Evolutionary conservation across 2,888 invertebrate species (phyloP).

Genomic region (Himalopsyche japonica): DNA sequence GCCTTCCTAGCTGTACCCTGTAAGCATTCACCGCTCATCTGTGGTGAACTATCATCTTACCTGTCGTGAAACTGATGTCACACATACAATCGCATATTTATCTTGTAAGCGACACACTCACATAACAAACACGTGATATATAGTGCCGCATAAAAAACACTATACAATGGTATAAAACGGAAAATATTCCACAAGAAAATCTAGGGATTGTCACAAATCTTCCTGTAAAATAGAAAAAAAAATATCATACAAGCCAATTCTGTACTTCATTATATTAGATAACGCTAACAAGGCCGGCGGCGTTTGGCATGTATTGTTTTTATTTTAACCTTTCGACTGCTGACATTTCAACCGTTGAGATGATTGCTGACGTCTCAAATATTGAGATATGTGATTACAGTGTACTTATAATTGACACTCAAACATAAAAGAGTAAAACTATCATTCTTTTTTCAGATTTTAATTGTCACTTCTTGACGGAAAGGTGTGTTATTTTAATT

Average conservation of each 20-base stretch:
- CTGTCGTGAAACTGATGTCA: background rate
- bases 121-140: background rate
- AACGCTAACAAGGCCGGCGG: background rate
- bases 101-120: background rate
- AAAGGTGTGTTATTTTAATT: too few relatives aligned
- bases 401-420: too few relatives aligned
- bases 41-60: background rate
- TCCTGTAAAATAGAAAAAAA: too few relatives aligned
- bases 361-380: too few relatives aligned
- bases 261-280: background rate
- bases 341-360: too few relatives aligned
- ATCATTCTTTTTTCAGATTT: background rate
- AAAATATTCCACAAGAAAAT: background rate
- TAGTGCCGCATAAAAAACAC: background rate
- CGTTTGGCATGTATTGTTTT: too few relatives aligned
- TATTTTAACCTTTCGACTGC: too few relatives aligned
- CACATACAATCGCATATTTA: background rate
- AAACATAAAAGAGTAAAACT: too few relatives aligned
- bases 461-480: too few relatives aligned
- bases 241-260: too few relatives aligned
- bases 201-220: background rate
- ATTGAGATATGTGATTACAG: too few relatives aligned
- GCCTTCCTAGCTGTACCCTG: too few relatives aligned
- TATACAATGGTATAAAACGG: background rate
- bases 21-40: background rate